Base-by-base conservation (phyloP, 2,888 invertebrate genomes). In the Dolichopus griseipennis region DNA sequence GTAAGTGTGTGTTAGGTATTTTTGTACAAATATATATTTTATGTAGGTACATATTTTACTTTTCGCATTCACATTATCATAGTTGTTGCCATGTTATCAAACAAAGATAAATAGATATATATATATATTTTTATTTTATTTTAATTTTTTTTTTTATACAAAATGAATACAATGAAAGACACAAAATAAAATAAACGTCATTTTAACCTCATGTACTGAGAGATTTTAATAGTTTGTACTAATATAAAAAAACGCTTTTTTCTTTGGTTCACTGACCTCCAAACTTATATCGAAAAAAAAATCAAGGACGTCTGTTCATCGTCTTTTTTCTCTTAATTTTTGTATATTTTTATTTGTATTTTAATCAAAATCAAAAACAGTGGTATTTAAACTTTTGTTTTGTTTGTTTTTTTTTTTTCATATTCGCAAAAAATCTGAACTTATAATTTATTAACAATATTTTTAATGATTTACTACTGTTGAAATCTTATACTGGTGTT, bases 201-300 rank as follows among this genome's bases (percentile, higher is more conserved):
- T 52, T 52, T 52, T 52, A 52, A 52, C 52, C 52, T 52, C 52
- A 52, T 52, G 52, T 52, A 52, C 52, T 6, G 52, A 52, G 52
- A 52, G 52, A 52, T 52, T 52, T 52, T 52, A 52, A 52, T 52
- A 52, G 52, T 52, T 52, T 52, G 52, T 52, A 52, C 52, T 52
- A 52, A 41, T 7, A 41, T 15, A 41, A 41, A 41, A 41, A 52
- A 52, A 52, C 18, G 52, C 37, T 37, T 37, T 18, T 52, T 52
- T 52, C 18, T 52, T 15, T n/a, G 52, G 52, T 52, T 52, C 52
- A 52, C 52, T 52, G 52, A 52, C 52, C 52, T 52, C 52, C 15
- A 52, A 52, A 52, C 52, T 52, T 15, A 52, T 52, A 52, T 52
- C 15, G 52, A 18, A 18, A 52, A 52, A 52, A 52, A 52, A 52